Percentiles rank a stretch among this genome's conserved stretches.
Evolutionary conservation across 2,888 invertebrate species (phyloP).

Genomic region (Himalopsyche kuldschensis): DNA sequence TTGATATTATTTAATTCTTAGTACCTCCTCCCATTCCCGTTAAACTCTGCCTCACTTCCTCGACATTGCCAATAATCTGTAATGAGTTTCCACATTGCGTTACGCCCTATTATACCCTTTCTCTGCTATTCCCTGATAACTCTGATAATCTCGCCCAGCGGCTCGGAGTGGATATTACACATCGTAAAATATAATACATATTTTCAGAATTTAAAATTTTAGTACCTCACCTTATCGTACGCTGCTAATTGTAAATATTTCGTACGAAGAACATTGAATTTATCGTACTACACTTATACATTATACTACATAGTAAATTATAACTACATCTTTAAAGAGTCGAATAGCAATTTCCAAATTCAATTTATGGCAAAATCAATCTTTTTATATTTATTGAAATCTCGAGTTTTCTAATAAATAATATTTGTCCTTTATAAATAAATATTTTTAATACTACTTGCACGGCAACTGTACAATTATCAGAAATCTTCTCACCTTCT

Average conservation of each 20-base stretch:
- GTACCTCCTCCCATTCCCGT: not conserved
- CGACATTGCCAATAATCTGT: constrained; percentile 36
- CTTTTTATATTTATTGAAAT: no score
- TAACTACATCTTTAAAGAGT: no score
- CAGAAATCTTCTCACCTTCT: no score
- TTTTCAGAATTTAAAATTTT: not conserved
- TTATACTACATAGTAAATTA: no score
- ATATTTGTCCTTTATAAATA: no score
- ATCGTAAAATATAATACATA: not conserved
- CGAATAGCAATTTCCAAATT: no score
- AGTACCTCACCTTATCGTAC: not conserved
- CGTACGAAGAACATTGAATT: not conserved
- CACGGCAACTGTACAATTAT: no score
- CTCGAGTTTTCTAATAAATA: no score
- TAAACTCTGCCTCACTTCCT: not conserved
- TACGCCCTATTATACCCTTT: constrained; percentile 31
- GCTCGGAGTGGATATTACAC: not conserved
- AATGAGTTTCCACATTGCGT: constrained; percentile 38
- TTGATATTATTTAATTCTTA: not conserved
- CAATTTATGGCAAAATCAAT: no score
- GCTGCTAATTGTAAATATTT: not conserved
- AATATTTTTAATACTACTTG: no score
- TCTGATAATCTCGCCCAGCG: constrained; percentile 26
- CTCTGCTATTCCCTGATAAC: constrained; percentile 23
- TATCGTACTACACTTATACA: not conserved